These are phyloP conservation scores for Rhopilema esculentum DNA, from an alignment of 30 jellyfish, hydroid and myxozoan genomes.

Conservation along the genomic window DNA sequence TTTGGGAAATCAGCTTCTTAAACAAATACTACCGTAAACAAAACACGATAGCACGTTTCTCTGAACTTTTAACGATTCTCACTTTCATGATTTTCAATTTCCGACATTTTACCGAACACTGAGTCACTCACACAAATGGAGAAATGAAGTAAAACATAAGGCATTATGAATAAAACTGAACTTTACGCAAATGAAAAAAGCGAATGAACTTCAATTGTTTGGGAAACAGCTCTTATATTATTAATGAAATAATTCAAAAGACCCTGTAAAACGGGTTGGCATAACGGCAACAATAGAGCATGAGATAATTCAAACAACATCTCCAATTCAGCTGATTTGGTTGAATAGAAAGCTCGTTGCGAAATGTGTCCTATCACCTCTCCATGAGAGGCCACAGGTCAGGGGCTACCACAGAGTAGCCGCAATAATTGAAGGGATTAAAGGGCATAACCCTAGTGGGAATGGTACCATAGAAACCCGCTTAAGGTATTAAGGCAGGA, in stretches of 20 bases:
- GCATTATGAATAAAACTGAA: too few species aligned
- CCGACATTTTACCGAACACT: too few species aligned
- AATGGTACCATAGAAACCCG: conserved; percentile 22
- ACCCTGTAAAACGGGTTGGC: neutral
- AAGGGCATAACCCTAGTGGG: neutral
- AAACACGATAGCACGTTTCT: too few species aligned
- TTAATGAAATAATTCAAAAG: neutral
- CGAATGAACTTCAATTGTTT: too few species aligned
- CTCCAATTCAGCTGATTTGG: neutral
- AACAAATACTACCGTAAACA: too few species aligned
- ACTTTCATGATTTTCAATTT: too few species aligned
- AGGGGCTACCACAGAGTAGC: conserved; percentile 12
- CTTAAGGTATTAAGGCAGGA: conserved; percentile 4
- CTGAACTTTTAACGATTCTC: too few species aligned
- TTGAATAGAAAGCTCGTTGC: neutral
- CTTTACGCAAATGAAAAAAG: too few species aligned
- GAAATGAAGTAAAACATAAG: too few species aligned
- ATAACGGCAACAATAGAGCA: neutral
- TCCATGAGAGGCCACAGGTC: conserved; percentile 26
- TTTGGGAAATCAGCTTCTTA: too few species aligned
- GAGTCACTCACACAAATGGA: too few species aligned
- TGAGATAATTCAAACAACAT: neutral
- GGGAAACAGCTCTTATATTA: neutral
- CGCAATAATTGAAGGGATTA: neutral
- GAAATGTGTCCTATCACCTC: conserved; percentile 32